phyloP scores from a whole-genome alignment of 2,888 invertebrate species.

The Phrixothrix hirtus region DNA sequence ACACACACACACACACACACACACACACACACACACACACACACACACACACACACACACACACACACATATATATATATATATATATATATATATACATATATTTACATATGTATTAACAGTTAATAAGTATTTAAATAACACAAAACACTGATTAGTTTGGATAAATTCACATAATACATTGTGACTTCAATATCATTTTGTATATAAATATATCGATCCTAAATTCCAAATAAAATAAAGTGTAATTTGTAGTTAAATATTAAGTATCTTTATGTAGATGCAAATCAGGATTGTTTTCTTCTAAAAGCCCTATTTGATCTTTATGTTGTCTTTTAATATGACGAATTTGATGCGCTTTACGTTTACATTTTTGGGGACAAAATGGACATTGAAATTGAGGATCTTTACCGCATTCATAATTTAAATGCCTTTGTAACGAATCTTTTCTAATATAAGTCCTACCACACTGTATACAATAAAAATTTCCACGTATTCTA shows the following conservation, averaged over 20 bases:
- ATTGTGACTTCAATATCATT: too few relatives aligned
- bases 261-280: not conserved
- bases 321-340: slow-evolving; percentile 61
- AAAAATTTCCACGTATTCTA: slow-evolving; percentile 55
- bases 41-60: too few relatives aligned
- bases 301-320: slow-evolving; percentile 57
- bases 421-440: slow-evolving; percentile 73
- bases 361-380: slow-evolving; percentile 69
- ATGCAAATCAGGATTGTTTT: slow-evolving; percentile 53
- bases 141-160: too few relatives aligned
- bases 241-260: not conserved
- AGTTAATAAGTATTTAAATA: too few relatives aligned
- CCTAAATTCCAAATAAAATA: slow-evolving; percentile 1
- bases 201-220: too few relatives aligned
- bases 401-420: slow-evolving; percentile 75
- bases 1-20: too few relatives aligned
- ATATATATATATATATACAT: too few relatives aligned
- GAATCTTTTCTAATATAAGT: slow-evolving; percentile 78
- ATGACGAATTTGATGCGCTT: slow-evolving; percentile 63
- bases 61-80: too few relatives aligned
- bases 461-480: slow-evolving; percentile 74
- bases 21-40: too few relatives aligned
- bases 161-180: not conserved
- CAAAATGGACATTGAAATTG: slow-evolving; percentile 73
- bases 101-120: too few relatives aligned